A percentile compares a stretch with the other conserved stretches of the same genome.
These are phyloP conservation scores for Procambarus clarkii DNA, from an alignment of 1,140 invertebrate genomes.

Conservation along the genomic window DNA sequence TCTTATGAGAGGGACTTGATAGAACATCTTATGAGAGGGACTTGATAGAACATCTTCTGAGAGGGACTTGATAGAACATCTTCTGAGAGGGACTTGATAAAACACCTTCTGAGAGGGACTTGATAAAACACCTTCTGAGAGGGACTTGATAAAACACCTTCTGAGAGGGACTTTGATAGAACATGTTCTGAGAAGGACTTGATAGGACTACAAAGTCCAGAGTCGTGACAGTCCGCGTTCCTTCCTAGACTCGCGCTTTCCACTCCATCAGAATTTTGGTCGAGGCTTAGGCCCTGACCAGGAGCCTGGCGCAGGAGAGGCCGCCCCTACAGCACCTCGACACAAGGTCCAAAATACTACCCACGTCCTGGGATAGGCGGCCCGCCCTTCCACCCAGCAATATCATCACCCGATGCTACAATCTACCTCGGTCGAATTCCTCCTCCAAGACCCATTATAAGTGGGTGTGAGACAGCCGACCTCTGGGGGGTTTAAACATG, in stretches of 20 bases:
- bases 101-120: no score
- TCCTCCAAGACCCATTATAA: not conserved
- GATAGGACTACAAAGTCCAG: not conserved
- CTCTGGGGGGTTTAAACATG: not conserved
- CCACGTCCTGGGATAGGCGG: no score
- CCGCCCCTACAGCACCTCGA: not conserved
- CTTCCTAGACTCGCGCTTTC: not conserved
- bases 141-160: no score
- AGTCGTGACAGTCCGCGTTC: slow-evolving; percentile 29
- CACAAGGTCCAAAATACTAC: not conserved
- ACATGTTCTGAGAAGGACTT: no score
- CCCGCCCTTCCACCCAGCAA: not conserved
- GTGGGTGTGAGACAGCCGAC: not conserved
- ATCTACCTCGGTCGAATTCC: not conserved
- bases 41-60: no score
- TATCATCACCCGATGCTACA: not conserved
- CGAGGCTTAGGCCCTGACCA: not conserved
- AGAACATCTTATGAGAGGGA: no score
- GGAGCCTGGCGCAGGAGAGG: not conserved
- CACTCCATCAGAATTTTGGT: slow-evolving; percentile 8
- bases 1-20: no score
- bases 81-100: no score
- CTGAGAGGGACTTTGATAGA: no score
- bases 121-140: no score
- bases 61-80: no score